A percentile compares a stretch with the other conserved stretches of the same genome.
Evolutionary conservation across 2,797 vertebrate species (phyloP).

Genomic region (Eulemur rubriventer): DNA sequence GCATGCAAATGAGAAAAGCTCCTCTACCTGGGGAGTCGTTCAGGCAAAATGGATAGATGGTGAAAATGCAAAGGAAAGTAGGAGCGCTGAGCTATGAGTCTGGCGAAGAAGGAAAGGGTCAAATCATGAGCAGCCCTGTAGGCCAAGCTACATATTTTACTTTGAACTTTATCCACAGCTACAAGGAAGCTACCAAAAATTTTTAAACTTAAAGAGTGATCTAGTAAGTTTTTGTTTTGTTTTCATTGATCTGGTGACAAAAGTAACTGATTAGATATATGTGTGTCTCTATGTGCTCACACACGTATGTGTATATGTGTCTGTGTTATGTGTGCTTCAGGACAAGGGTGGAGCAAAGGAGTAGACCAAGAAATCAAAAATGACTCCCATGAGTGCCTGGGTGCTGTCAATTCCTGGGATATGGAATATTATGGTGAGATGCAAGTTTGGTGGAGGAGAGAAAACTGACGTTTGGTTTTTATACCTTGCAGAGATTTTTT

Average conservation of each 20-base stretch:
- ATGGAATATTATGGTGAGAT: not conserved
- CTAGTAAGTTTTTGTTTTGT: not conserved
- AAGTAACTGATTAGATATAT: not conserved
- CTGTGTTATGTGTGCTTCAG: not conserved
- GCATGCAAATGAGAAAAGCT: not conserved
- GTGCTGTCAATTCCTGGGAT: not conserved
- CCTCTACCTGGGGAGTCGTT: not conserved
- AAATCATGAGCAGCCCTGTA: not conserved
- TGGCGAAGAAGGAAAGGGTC: not conserved
- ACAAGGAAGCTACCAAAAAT: not conserved
- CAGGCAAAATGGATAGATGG: not conserved
- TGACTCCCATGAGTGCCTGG: not conserved
- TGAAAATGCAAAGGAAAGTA: not conserved
- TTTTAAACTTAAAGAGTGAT: not conserved
- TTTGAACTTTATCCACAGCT: not conserved
- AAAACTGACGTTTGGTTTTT: not conserved
- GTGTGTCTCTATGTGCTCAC: not conserved
- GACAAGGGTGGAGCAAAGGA: not conserved
- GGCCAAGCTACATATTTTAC: not conserved
- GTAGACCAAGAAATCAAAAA: not conserved
- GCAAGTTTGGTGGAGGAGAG: not conserved
- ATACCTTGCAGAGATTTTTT: not conserved
- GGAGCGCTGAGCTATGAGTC: not conserved
- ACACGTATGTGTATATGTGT: not conserved
- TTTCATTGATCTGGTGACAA: not conserved